These are phyloP conservation scores for Drosophila erecta DNA, from an alignment of 1,140 invertebrate species.

Conservation along the genomic window DNA sequence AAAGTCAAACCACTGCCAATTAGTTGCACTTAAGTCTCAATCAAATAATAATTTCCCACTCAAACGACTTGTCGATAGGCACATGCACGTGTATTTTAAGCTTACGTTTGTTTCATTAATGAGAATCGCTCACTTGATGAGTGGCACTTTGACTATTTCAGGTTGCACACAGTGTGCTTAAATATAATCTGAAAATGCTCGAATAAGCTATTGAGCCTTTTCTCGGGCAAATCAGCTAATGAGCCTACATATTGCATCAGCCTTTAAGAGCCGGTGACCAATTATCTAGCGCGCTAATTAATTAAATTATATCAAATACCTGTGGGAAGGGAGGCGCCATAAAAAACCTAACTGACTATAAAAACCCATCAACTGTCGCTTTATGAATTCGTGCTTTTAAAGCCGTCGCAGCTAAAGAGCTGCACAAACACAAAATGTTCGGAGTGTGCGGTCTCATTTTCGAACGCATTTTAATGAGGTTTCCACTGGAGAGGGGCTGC, in stretches of 20 bases:
- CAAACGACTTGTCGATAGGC: not conserved
- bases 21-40: slow-evolving; percentile 32
- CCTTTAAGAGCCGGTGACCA: slow-evolving; percentile 41
- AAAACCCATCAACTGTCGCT: slow-evolving; percentile 66
- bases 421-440: slow-evolving; percentile 33
- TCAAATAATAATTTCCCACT: slow-evolving; percentile 37
- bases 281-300: slow-evolving; percentile 35
- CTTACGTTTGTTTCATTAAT: slow-evolving; percentile 7
- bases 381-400: slow-evolving; percentile 63
- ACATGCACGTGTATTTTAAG: slow-evolving; percentile 4
- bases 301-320: slow-evolving; percentile 50
- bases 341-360: slow-evolving; percentile 17
- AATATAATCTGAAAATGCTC: not conserved
- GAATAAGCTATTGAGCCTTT: not conserved
- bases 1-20: slow-evolving; percentile 30
- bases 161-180: slow-evolving; percentile 3
- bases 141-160: not conserved
- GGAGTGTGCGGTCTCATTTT: slow-evolving; percentile 41
- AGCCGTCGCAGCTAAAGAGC: slow-evolving; percentile 18
- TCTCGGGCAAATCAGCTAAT: slow-evolving; percentile 16
- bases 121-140: slow-evolving; percentile 2
- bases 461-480: slow-evolving; percentile 76
- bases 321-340: slow-evolving; percentile 3
- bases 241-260: slow-evolving; percentile 33
- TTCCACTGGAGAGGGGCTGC: slow-evolving; percentile 27